phyloP scores from a whole-genome alignment of 2,888 invertebrate species.

The Galeruca laticollis region DNA sequence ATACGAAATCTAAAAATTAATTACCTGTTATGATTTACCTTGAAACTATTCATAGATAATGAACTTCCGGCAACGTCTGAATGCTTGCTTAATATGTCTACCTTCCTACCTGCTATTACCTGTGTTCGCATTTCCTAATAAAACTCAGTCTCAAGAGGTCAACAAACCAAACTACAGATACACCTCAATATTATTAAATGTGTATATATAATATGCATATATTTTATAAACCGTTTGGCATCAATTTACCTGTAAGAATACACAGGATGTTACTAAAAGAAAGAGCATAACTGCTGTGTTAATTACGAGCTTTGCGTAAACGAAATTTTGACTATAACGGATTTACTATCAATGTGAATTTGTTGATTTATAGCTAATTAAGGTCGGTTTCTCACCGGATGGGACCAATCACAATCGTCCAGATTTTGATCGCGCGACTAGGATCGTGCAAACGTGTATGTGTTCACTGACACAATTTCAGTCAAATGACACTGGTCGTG shows the following conservation, averaged over 20 bases:
- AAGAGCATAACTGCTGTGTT: neutral
- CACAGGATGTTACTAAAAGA: neutral
- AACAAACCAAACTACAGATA: slow-evolving; percentile 27
- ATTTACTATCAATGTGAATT: neutral
- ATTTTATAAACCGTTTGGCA: neutral
- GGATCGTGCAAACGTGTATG: too few relatives aligned
- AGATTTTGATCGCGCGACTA: too few relatives aligned
- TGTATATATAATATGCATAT: neutral
- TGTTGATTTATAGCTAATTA: neutral
- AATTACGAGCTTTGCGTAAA: neutral
- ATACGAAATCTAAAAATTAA: slow-evolving; percentile 27
- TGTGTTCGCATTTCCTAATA: slow-evolving; percentile 29
- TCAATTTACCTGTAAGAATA: neutral
- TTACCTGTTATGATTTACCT: slow-evolving; percentile 33
- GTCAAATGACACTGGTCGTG: too few relatives aligned
- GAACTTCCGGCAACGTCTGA: slow-evolving; percentile 38
- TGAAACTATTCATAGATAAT: slow-evolving; percentile 35
- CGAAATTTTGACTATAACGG: neutral
- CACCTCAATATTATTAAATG: slow-evolving; percentile 22
- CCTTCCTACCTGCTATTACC: slow-evolving; percentile 21
- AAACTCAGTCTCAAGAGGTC: slow-evolving; percentile 21
- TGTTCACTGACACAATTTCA: too few relatives aligned
- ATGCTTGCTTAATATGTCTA: slow-evolving; percentile 10
- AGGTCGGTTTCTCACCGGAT: too few relatives aligned
- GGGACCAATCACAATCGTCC: too few relatives aligned